These are phyloP conservation scores for Bilobella aurantiaca DNA, from an alignment of 1,140 invertebrate species.

Conservation along the genomic window DNA sequence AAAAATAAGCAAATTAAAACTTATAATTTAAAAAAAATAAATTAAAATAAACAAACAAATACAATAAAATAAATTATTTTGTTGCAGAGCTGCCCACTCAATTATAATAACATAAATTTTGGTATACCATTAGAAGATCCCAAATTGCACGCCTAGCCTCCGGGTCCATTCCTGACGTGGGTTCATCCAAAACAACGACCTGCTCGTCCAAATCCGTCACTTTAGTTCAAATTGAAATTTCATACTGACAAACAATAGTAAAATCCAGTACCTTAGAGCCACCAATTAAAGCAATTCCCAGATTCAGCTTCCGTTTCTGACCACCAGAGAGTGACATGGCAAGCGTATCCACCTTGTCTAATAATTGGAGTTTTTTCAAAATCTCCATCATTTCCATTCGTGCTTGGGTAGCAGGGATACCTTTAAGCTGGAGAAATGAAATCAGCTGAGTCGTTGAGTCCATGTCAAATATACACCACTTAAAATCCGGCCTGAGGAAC, in stretches of 20 bases:
- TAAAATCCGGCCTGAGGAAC: neutral
- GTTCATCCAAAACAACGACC: slow-evolving; percentile 20
- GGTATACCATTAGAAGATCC: slow-evolving; percentile 43
- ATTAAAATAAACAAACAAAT: too few species aligned
- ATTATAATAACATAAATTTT: too few species aligned
- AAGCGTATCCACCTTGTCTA: slow-evolving; percentile 51
- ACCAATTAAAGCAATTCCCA: slow-evolving; percentile 45
- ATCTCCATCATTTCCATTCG: neutral
- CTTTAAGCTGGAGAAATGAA: slow-evolving; percentile 3
- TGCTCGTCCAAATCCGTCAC: neutral
- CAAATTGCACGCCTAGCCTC: slow-evolving; percentile 49
- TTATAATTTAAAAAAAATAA: too few species aligned
- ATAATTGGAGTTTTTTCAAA: slow-evolving; percentile 45
- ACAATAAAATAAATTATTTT: too few species aligned
- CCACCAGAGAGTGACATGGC: slow-evolving; percentile 69
- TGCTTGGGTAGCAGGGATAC: neutral
- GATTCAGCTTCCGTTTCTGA: slow-evolving; percentile 50
- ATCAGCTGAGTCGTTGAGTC: neutral
- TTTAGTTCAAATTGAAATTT: neutral
- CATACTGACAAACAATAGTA: too few species aligned
- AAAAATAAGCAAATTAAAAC: too few species aligned
- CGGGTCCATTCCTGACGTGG: slow-evolving; percentile 50
- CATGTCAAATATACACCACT: neutral
- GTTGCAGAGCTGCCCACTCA: too few species aligned
- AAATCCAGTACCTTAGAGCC: slow-evolving; percentile 60